Base-by-base conservation (phyloP, 2,888 invertebrate genomes). In the Orthonychiurus folsomi region DNA sequence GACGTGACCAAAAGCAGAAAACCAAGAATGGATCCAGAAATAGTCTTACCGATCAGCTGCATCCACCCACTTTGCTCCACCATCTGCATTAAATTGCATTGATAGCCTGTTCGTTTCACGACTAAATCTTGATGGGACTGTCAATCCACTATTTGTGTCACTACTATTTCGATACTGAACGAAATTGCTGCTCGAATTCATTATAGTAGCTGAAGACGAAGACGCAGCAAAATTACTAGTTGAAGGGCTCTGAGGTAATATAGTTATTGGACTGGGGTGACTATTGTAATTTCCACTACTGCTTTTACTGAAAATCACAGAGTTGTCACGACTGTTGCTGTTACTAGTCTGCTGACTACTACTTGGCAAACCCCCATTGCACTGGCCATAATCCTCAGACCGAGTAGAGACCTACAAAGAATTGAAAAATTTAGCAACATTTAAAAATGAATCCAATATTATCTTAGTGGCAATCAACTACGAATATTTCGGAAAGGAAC, bases 71-170 rank as follows among this genome's bases (percentile, higher is more conserved):
- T 76, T 75, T 60, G 76, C 81, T 75, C 84, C 84, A 52, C 83
- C 83, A 73, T 85, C 86, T 54, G 88, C 87, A n/a, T 88, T 83
- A 76, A 89, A 88, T 78, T 89, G 89, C 85, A 92, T 90, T 1
- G 91, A 92, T 52, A 91, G 80, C 23, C 92, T 80, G 75, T 86
- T 86, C 63, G 80, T 85, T 77, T 81, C 83, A 48, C 84, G 76
- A 9, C 76, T 76, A 66, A 73, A 73, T 60, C 69, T 64, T 50
- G 68, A 67, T 48, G 64, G 64, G n/a, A 48, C 59, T 20, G 59
- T 12, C 2, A 59, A 37, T 18, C 28, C 26, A 57, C 12, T 28
- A 21, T 25, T 27, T 23, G 15, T 23, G 50, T 25, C 25, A 23
- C 53, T 62, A 28, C 52, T 48, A 59, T 21, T 54, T 27, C 23